Conservation (phyloP, 30 jellyfish, hydroid and myxozoan species). For the Aurelia coerulea region DNA sequence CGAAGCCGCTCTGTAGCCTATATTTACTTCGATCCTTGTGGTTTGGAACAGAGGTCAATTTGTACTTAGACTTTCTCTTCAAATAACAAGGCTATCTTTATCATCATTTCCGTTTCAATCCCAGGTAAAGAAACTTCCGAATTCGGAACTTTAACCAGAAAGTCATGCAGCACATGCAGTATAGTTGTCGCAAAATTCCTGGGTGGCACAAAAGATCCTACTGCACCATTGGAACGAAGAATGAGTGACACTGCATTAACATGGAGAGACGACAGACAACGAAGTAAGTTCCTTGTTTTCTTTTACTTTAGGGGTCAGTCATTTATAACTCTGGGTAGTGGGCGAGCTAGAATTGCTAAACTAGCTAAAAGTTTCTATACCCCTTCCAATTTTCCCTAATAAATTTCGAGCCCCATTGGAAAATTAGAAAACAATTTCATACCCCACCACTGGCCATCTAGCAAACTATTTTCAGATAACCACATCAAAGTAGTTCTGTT, state of each 20-base stretch:
- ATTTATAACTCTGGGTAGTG: background rate
- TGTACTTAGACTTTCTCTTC: too few relatives aligned
- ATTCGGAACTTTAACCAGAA: slow-evolving; percentile 50
- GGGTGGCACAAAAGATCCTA: slow-evolving; percentile 24
- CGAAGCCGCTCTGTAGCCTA: too few relatives aligned
- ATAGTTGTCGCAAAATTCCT: slow-evolving; percentile 46
- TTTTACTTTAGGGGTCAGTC: background rate
- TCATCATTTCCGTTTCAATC: background rate
- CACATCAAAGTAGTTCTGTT: too few relatives aligned
- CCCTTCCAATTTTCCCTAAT: too few relatives aligned
- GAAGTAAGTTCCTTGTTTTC: slow-evolving; percentile 27
- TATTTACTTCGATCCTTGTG: too few relatives aligned
- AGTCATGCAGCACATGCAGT: slow-evolving; percentile 84
- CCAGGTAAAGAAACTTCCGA: slow-evolving; percentile 62
- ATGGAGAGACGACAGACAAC: slow-evolving; percentile 35
- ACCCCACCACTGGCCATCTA: too few relatives aligned
- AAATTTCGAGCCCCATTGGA: too few relatives aligned
- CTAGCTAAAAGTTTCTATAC: background rate
- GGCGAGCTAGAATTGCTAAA: too few relatives aligned
- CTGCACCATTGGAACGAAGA: slow-evolving; percentile 73
- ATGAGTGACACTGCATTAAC: slow-evolving; percentile 92
- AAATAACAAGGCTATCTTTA: too few relatives aligned
- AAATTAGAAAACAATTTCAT: too few relatives aligned
- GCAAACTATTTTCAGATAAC: too few relatives aligned
- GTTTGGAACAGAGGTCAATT: too few relatives aligned